phyloP scores from a whole-genome alignment of 2,113 vertebrate species.

The Sapayoa aenigma region DNA sequence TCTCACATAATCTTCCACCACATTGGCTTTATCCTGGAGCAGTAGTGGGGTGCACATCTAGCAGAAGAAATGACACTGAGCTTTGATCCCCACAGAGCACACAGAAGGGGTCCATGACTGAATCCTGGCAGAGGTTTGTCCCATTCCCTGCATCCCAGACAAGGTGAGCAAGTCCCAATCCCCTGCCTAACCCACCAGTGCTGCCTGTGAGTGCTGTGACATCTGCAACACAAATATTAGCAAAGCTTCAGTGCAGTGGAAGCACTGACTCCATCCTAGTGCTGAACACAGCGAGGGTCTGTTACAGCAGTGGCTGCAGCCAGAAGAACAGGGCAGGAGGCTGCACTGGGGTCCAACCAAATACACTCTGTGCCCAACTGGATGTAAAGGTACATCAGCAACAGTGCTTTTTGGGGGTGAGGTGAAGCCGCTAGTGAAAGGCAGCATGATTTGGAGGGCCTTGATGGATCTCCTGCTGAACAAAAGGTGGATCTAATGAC shows the following conservation, averaged over 20 bases:
- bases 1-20: conserved; percentile 77
- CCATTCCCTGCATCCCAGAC: background rate
- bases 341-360: background rate
- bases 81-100: background rate
- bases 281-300: background rate
- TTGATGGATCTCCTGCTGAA: background rate
- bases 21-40: conserved; percentile 76
- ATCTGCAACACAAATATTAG: background rate
- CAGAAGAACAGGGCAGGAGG: background rate
- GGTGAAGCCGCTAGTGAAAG: background rate
- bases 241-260: background rate
- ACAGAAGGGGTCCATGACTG: background rate
- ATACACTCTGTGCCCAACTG: background rate
- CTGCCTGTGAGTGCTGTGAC: background rate
- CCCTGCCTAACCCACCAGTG: background rate
- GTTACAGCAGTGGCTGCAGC: background rate
- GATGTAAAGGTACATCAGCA: background rate
- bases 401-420: background rate
- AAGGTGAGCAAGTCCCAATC: accelerated
- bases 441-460: background rate
- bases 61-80: background rate
- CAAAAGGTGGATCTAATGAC: background rate
- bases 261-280: background rate
- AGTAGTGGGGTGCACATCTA: conserved; percentile 83
- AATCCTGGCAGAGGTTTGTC: background rate